A percentile compares a stretch with the other conserved stretches of the same genome.
These are phyloP conservation scores for Amphipyra tragopoginis DNA, from an alignment of 2,888 invertebrate species.

Conservation along the genomic window DNA sequence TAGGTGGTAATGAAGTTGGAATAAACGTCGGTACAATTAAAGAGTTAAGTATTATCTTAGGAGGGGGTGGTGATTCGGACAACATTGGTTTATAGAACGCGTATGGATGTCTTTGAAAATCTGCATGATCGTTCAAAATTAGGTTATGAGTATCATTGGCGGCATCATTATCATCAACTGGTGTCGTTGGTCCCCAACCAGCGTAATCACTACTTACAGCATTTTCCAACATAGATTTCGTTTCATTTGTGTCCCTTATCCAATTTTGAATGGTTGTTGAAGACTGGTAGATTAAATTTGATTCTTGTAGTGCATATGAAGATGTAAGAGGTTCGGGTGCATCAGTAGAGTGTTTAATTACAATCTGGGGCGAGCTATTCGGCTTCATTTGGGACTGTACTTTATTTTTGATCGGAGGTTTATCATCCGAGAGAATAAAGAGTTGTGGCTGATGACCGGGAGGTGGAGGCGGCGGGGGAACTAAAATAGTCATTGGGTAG, in stretches of 20 bases:
- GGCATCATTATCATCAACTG: slow-evolving; percentile 71
- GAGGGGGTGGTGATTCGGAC: slow-evolving; percentile 78
- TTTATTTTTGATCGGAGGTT: slow-evolving; percentile 59
- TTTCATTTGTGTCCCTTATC: slow-evolving; percentile 75
- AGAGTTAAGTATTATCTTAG: slow-evolving; percentile 69
- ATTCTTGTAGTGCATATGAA: slow-evolving; percentile 90
- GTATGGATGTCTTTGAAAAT: slow-evolving; percentile 73
- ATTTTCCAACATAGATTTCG: slow-evolving; percentile 69
- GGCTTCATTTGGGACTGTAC: slow-evolving; percentile 59
- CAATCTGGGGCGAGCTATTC: slow-evolving; percentile 63
- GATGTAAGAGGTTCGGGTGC: slow-evolving; percentile 71
- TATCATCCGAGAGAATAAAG: slow-evolving; percentile 74
- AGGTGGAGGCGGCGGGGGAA: slow-evolving; percentile 92
- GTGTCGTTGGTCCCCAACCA: slow-evolving; percentile 87
- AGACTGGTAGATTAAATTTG: slow-evolving; percentile 92
- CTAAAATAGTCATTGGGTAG: slow-evolving; percentile 92
- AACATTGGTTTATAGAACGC: slow-evolving; percentile 81
- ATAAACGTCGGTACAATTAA: slow-evolving; percentile 71
- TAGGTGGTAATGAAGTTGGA: slow-evolving; percentile 77
- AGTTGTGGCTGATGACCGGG: slow-evolving; percentile 80
- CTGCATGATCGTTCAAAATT: slow-evolving; percentile 75
- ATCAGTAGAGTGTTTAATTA: slow-evolving; percentile 65
- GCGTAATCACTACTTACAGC: slow-evolving; percentile 85
- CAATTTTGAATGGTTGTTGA: slow-evolving; percentile 88
- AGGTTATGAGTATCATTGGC: slow-evolving; percentile 82